Percentiles rank a stretch among this genome's conserved stretches.
Conservation (phyloP, 2,888 invertebrate species). For the Odontocerum albicorne region DNA sequence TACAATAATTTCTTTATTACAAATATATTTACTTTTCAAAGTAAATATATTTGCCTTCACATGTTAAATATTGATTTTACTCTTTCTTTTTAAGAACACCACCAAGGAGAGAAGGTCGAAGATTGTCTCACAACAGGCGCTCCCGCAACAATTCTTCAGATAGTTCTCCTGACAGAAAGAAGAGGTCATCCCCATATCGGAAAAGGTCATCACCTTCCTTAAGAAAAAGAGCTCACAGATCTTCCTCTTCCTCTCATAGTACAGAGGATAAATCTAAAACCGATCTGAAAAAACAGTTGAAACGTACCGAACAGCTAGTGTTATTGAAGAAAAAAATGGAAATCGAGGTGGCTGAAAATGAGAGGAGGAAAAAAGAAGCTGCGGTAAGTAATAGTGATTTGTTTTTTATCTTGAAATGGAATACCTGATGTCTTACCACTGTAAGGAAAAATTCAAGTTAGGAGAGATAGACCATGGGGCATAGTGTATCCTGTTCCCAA, state of each 20-base stretch:
- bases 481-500: too few relatives aligned
- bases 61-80: too few relatives aligned
- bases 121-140: conserved; percentile 37
- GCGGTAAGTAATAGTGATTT: conserved; percentile 19
- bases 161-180: conserved; percentile 39
- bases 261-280: conserved; percentile 38
- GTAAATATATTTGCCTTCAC: too few relatives aligned
- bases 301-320: conserved; percentile 53
- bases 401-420: neutral
- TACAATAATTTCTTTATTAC: too few relatives aligned
- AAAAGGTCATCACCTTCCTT: conserved; percentile 28
- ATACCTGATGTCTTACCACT: neutral
- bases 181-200: conserved; percentile 24
- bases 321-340: conserved; percentile 64
- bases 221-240: conserved; percentile 19
- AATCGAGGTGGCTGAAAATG: conserved; percentile 57
- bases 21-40: too few relatives aligned
- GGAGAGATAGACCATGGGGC: too few relatives aligned
- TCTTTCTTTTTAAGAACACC: too few relatives aligned
- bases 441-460: too few relatives aligned
- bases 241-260: conserved; percentile 20
- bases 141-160: conserved; percentile 40
- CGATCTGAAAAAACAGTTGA: conserved; percentile 47
- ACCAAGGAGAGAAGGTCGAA: too few relatives aligned
- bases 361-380: conserved; percentile 49